Evolutionary conservation across 2,888 invertebrate genomes (phyloP).

Genomic region (Aricia artaxerxes): DNA sequence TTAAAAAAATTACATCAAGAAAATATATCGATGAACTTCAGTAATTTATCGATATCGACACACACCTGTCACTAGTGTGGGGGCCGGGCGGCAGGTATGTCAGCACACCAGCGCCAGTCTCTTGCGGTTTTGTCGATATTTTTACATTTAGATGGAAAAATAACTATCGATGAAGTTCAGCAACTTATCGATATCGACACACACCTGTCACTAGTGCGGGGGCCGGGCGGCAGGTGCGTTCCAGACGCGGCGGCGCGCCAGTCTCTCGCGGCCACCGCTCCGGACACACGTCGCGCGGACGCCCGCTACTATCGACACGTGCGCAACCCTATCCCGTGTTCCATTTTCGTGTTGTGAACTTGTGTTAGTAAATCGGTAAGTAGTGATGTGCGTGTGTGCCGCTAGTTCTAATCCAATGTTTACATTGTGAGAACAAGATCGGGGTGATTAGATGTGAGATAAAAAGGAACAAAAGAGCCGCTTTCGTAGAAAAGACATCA

Average conservation of each 20-base stretch:
- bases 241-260: conserved; percentile 77
- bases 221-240: conserved; percentile 70
- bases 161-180: neutral
- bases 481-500: conserved; percentile 69
- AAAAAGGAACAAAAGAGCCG: conserved; percentile 21
- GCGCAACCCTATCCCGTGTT: conserved; percentile 71
- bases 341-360: conserved; percentile 56
- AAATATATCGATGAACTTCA: neutral
- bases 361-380: conserved; percentile 49
- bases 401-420: conserved; percentile 16
- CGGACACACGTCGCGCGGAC: conserved; percentile 64
- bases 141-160: neutral
- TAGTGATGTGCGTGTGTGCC: conserved; percentile 54
- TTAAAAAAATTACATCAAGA: no score
- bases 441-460: conserved; percentile 27
- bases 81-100: conserved; percentile 70
- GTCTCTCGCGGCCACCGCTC: conserved; percentile 68
- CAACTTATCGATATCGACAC: conserved; percentile 68
- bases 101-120: conserved; percentile 72
- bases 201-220: conserved; percentile 63
- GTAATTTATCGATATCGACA: conserved; percentile 68
- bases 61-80: conserved; percentile 63
- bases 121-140: conserved; percentile 51
- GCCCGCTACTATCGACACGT: conserved; percentile 60
- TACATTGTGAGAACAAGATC: conserved; percentile 30